Conservation (phyloP, 2,888 invertebrate genomes). For the Prenolepis imparis region DNA sequence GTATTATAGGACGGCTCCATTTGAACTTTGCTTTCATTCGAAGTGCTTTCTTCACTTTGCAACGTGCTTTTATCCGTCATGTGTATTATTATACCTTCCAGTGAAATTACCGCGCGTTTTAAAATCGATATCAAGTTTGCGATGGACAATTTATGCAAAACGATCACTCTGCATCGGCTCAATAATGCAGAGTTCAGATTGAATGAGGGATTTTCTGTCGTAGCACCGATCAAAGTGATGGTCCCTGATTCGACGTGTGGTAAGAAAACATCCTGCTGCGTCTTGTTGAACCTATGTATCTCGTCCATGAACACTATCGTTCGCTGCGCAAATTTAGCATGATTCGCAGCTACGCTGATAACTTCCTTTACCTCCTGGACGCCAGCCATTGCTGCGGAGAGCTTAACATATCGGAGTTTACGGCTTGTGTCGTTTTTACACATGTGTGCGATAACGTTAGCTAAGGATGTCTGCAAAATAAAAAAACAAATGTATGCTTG, state of each 20-base stretch:
- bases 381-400: constrained; percentile 92
- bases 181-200: constrained; percentile 93
- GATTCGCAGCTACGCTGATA: constrained; percentile 91
- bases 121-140: constrained; percentile 89
- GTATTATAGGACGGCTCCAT: constrained; percentile 49
- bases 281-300: constrained; percentile 94
- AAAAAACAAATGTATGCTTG: neutral
- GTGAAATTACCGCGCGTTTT: constrained; percentile 87
- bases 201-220: constrained; percentile 96
- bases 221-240: constrained; percentile 93
- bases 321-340: constrained; percentile 90
- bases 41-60: neutral
- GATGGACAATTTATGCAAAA: constrained; percentile 90
- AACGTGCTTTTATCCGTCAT: constrained; percentile 18
- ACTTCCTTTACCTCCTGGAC: constrained; percentile 93
- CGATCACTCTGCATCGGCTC: constrained; percentile 92
- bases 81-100: constrained; percentile 81
- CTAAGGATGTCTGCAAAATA: constrained; percentile 90
- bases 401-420: constrained; percentile 90
- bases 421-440: constrained; percentile 88
- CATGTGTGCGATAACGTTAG: constrained; percentile 90
- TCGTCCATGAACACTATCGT: constrained; percentile 95
- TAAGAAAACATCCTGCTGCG: constrained; percentile 93
- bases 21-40: neutral
- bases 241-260: constrained; percentile 94